Conservation (phyloP, 2,797 vertebrate species). For the Distichodus sexfasciatus region DNA sequence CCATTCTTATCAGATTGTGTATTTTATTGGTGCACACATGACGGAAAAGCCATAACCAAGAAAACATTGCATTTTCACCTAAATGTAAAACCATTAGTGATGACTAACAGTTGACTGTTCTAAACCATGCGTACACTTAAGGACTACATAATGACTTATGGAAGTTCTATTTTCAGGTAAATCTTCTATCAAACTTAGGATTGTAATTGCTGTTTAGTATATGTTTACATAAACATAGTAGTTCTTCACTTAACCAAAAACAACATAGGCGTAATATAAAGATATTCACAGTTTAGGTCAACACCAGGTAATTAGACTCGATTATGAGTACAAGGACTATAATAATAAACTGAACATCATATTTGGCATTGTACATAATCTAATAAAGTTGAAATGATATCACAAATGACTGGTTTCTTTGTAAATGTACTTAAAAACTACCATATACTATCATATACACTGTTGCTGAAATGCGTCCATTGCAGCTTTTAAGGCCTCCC, state of each 20-base stretch:
- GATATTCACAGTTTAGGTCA: not conserved
- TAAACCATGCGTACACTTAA: not conserved
- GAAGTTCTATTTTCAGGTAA: not conserved
- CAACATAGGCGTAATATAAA: too few relatives aligned
- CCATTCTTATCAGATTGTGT: not conserved
- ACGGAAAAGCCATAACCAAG: not conserved
- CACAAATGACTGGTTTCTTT: not conserved
- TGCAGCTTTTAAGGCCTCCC: conserved; percentile 59
- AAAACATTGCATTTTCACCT: not conserved
- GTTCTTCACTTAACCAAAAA: too few relatives aligned
- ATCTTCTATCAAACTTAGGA: too few relatives aligned
- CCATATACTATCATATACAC: not conserved
- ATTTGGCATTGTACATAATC: conserved; percentile 4
- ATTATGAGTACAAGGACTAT: too few relatives aligned
- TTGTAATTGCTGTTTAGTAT: too few relatives aligned
- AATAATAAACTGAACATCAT: too few relatives aligned
- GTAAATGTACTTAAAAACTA: not conserved
- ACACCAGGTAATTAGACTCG: too few relatives aligned
- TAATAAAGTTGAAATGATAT: conserved; percentile 15
- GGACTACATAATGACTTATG: not conserved
- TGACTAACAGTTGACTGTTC: not conserved
- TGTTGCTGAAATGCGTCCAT: conserved; percentile 40
- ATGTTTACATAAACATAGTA: too few relatives aligned
- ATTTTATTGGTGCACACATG: not conserved
- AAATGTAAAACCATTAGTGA: not conserved